These are phyloP conservation scores for Aurelia aurita complex sp. Pacific DNA, from an alignment of 30 jellyfish, hydroid and myxozoan genomes.

Conservation along the genomic window DNA sequence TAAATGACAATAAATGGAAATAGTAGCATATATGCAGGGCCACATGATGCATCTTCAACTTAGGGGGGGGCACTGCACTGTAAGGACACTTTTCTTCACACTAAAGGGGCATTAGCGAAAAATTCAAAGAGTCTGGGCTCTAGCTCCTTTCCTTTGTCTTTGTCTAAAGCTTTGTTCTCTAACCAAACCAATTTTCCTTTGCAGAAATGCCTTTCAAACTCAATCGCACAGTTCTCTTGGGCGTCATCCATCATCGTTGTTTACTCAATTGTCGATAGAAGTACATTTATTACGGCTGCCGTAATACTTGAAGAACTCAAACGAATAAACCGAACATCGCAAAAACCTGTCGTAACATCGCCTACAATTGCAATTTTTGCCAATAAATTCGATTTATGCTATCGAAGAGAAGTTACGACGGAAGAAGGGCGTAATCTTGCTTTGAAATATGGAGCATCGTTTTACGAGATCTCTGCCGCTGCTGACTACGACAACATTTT, in stretches of 20 bases:
- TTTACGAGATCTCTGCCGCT: constrained; percentile 92
- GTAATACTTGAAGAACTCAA: constrained; percentile 70
- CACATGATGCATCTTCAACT: no score
- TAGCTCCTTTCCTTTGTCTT: no score
- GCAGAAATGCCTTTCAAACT: constrained; percentile 12
- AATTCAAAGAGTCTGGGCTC: no score
- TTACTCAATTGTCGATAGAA: constrained; percentile 80
- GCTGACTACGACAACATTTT: constrained; percentile 75
- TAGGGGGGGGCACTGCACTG: no score
- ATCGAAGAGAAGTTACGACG: constrained; percentile 76
- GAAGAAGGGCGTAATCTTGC: constrained; percentile 94
- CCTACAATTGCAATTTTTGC: constrained; percentile 72
- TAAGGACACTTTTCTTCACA: no score
- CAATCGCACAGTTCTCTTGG: constrained; percentile 63
- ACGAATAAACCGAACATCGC: constrained; percentile 26
- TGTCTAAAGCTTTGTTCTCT: no score
- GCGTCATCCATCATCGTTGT: constrained; percentile 84
- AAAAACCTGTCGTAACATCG: not conserved
- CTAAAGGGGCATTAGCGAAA: no score
- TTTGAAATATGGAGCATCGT: constrained; percentile 66
- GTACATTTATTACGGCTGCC: constrained; percentile 78
- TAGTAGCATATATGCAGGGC: no score
- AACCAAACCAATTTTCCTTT: no score
- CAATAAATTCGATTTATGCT: constrained; percentile 82
- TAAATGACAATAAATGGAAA: no score